phyloP scores from a whole-genome alignment of 2,113 vertebrate genomes.

The Ochotona princeps region DNA sequence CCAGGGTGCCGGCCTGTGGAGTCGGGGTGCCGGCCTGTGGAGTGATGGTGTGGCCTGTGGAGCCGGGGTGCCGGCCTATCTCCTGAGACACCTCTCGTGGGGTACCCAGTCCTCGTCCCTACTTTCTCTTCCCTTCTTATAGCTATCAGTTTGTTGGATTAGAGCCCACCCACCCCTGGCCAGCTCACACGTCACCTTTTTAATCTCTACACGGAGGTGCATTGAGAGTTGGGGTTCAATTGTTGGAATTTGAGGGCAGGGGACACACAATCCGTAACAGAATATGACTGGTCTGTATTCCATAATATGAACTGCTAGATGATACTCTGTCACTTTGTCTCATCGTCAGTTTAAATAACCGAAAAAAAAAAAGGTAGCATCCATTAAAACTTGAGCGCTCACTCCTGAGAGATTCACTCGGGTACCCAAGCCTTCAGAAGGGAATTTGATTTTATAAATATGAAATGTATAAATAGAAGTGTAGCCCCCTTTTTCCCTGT shows the following conservation, averaged over 20 bases:
- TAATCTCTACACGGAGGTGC: neutral
- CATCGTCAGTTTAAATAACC: conserved; percentile 21
- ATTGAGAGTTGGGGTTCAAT: neutral
- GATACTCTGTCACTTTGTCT: neutral
- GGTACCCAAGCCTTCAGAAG: neutral
- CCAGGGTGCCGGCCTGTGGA: too few relatives aligned
- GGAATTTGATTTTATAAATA: conserved; percentile 41
- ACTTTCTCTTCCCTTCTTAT: too few relatives aligned
- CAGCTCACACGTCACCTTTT: too few relatives aligned
- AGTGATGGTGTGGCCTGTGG: too few relatives aligned
- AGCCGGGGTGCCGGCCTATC: too few relatives aligned
- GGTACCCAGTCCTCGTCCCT: too few relatives aligned
- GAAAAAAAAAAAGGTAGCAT: conserved; percentile 3
- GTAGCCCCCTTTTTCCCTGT: neutral
- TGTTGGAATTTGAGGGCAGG: neutral
- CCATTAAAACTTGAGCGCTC: neutral
- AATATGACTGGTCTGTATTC: neutral
- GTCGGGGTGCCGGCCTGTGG: too few relatives aligned
- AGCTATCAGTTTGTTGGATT: neutral
- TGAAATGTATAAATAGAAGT: neutral
- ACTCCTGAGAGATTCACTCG: neutral
- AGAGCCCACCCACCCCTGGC: neutral
- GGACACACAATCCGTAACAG: neutral
- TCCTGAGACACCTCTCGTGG: too few relatives aligned
- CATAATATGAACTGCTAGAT: neutral